These are phyloP conservation scores for Florisuga fusca DNA, from an alignment of 2,797 vertebrate species.

Conservation along the genomic window DNA sequence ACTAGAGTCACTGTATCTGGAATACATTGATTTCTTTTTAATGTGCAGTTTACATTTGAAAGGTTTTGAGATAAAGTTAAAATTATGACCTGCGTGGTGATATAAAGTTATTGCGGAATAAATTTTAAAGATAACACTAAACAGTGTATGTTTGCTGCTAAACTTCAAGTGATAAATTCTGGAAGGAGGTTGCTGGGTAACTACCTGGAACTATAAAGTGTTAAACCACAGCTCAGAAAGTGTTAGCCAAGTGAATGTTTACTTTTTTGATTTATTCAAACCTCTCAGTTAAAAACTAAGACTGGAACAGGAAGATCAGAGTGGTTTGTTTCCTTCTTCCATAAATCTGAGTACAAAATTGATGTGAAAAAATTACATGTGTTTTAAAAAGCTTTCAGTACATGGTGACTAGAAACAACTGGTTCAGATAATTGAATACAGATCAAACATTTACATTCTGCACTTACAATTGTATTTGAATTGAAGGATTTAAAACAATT, in stretches of 20 bases:
- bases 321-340: neutral
- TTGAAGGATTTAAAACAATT: neutral
- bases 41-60: neutral
- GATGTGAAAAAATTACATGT: neutral
- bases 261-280: constrained; percentile 16
- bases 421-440: neutral
- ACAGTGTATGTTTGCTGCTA: neutral
- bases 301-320: neutral
- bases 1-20: neutral
- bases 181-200: neutral
- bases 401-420: neutral
- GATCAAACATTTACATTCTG: neutral
- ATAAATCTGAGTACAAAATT: neutral
- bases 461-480: neutral
- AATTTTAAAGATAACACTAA: neutral
- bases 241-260: neutral
- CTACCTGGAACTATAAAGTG: neutral
- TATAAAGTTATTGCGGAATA: neutral
- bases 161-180: neutral
- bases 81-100: neutral
- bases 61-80: constrained; percentile 4
- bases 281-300: constrained; percentile 4
- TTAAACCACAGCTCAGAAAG: constrained; percentile 19
- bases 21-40: neutral
- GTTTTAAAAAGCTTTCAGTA: neutral